These are phyloP conservation scores for Cenopis cana DNA, from an alignment of 2,888 invertebrate genomes.

Conservation along the genomic window DNA sequence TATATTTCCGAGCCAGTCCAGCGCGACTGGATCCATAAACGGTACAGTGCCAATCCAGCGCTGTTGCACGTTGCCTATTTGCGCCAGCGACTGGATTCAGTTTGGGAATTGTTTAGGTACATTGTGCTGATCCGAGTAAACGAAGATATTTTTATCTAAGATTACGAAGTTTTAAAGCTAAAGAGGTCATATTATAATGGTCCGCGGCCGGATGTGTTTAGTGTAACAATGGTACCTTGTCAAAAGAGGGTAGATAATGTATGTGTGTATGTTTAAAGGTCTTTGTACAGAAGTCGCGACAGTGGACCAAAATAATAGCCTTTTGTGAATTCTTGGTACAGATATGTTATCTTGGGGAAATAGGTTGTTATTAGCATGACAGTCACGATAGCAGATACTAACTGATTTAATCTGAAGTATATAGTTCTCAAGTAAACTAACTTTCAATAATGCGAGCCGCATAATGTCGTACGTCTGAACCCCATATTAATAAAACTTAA, in stretches of 20 bases:
- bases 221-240: not conserved
- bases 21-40: no score
- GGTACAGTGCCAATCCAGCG: no score
- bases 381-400: conserved; percentile 10
- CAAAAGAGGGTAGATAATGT: not conserved
- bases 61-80: no score
- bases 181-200: no score
- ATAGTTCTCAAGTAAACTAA: conserved; percentile 1
- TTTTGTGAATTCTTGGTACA: conserved; percentile 24
- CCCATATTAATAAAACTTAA: no score
- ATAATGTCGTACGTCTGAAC: no score
- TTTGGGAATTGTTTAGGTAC: no score
- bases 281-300: not conserved
- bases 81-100: no score
- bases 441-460: not conserved
- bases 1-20: no score
- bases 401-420: conserved; percentile 12
- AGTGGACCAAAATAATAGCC: conserved; percentile 3
- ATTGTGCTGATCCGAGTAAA: no score
- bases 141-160: no score
- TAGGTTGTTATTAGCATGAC: conserved; percentile 18
- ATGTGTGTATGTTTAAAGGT: not conserved
- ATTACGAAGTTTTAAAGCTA: no score
- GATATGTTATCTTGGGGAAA: conserved; percentile 13
- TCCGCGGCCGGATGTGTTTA: not conserved